Base-by-base conservation (phyloP, 2,113 vertebrate genomes). In the Hucho hucho region DNA sequence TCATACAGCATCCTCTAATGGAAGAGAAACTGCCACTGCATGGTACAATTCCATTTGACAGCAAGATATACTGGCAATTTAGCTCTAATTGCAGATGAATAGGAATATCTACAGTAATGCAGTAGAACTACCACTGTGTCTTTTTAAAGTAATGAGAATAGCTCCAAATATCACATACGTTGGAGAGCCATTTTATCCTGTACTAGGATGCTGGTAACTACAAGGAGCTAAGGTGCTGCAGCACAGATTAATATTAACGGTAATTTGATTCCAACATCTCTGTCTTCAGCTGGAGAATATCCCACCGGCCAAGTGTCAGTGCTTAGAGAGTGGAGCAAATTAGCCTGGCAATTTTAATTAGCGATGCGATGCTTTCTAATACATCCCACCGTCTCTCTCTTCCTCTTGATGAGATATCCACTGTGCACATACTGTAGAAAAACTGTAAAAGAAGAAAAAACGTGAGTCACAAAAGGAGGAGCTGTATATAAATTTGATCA, bases 311-410 rank as follows among this genome's bases (percentile, higher is more conserved):
- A 84, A 77, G 73, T 12, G 58, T 83, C 83, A 69, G 67, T 69
- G 67, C 32, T 69, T 69, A 47, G 69, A 79, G 79, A 83, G 80
- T 84, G 83, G 87, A 88, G 84, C 84, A 86, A 88, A 90, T 87
- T 81, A 87, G 53, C 72, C 56, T 29, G 70, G 77, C 72, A 59
- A 67, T 84, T 85, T 86, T 82, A 85, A 86, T 88, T 84, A 90
- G 85, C 28, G 1, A 78, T 78, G 80, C 74, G 78, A 73, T 76
- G 75, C 29, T 37, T 65, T 67, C 18, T 84, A 81, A 71, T 69
- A 76, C 46, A 73, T 72, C 76, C 69, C 64, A 69, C 49, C 16
- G 25, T 79, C 24, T 82, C 65, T 68, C n/a, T 77, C 29, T 28
- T 59, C 66, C 70, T 68, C 59, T 65, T 56, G 69, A 72, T 79